phyloP scores from a whole-genome alignment of 1,140 invertebrate genomes.

The Hyles euphorbiae region DNA sequence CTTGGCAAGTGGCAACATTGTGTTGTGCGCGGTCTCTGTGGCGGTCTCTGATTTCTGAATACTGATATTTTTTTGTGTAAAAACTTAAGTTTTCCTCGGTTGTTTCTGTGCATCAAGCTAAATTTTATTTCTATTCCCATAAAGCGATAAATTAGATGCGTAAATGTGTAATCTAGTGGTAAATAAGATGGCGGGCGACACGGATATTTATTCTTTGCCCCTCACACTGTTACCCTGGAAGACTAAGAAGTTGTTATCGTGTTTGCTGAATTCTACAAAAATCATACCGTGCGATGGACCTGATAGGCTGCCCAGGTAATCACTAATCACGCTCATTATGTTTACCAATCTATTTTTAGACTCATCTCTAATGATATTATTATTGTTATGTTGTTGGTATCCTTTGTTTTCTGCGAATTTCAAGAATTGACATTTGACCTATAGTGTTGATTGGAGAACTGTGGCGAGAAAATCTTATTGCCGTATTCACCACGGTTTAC shows the following conservation, averaged over 20 bases:
- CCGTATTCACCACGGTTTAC: too few relatives aligned
- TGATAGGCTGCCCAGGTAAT: conserved; percentile 46
- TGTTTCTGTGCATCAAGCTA: too few relatives aligned
- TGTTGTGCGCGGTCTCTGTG: too few relatives aligned
- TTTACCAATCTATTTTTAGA: conserved; percentile 5
- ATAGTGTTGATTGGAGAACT: neutral
- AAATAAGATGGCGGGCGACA: conserved; percentile 36
- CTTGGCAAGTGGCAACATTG: too few relatives aligned
- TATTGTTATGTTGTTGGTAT: too few relatives aligned
- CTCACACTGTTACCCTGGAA: conserved; percentile 44
- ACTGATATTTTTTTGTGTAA: neutral
- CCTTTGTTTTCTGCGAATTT: too few relatives aligned
- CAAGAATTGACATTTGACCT: conserved; percentile 6
- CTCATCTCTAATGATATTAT: conserved; percentile 1
- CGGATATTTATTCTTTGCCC: conserved; percentile 31
- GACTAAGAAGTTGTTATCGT: conserved; percentile 48
- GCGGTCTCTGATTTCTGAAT: too few relatives aligned
- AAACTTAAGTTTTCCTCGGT: neutral
- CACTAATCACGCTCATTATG: neutral
- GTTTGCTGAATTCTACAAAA: conserved; percentile 49
- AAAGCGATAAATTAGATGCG: too few relatives aligned
- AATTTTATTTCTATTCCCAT: too few relatives aligned
- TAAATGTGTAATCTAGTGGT: neutral
- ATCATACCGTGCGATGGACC: conserved; percentile 43
- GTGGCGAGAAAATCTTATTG: conserved; percentile 17